phyloP scores from a whole-genome alignment of 2,888 invertebrate genomes.

The Pachydiplax longipennis region DNA sequence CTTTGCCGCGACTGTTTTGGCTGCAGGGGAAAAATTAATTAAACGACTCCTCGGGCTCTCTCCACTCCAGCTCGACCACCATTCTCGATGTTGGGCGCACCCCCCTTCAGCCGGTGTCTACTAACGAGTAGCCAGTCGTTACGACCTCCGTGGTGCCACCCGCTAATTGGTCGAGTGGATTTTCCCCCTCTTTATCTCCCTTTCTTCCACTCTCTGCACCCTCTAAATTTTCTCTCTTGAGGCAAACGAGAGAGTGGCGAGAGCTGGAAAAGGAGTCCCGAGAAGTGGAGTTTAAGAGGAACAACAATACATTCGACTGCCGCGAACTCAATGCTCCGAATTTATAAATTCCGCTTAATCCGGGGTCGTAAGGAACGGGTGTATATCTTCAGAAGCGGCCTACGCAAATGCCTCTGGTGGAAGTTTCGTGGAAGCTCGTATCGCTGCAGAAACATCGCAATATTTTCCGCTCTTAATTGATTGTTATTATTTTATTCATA shows the following conservation, averaged over 20 bases:
- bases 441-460: too few species aligned
- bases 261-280: not conserved
- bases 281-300: not conserved
- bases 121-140: conserved; percentile 34
- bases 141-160: not conserved
- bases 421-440: too few species aligned
- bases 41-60: not conserved
- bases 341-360: too few species aligned
- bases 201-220: not conserved
- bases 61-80: not conserved
- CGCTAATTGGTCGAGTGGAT: conserved; percentile 28
- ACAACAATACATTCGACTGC: not conserved
- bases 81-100: not conserved
- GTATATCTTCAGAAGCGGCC: too few species aligned
- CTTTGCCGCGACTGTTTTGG: not conserved
- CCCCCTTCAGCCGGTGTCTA: not conserved
- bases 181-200: not conserved
- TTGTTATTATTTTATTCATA: too few species aligned
- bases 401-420: too few species aligned
- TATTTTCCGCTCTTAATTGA: too few species aligned
- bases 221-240: not conserved
- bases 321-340: too few species aligned
- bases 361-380: too few species aligned
- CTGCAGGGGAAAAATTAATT: conserved; percentile 32
- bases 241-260: not conserved